A percentile compares a stretch with the other conserved stretches of the same genome.
Evolutionary conservation across 2,113 vertebrate genomes (phyloP).

Genomic region (Benitochromis conjunctus): DNA sequence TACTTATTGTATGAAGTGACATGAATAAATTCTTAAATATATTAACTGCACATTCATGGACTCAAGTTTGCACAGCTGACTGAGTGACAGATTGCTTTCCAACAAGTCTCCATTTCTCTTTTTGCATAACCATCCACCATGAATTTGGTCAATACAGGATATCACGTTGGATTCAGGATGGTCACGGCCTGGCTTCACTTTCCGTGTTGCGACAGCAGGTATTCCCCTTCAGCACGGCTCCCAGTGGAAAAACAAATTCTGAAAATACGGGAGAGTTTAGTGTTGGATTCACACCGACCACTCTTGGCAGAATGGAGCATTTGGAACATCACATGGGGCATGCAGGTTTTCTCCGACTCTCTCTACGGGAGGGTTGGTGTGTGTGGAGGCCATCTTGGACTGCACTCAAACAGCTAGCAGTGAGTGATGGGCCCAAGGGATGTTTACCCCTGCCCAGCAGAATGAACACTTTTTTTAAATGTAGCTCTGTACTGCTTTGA

Average conservation of each 20-base stretch:
- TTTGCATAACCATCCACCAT: background rate
- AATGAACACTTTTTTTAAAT: conserved; percentile 15
- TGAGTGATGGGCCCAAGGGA: conserved; percentile 52
- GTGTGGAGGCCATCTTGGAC: conserved; percentile 35
- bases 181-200: background rate
- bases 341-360: conserved; percentile 23
- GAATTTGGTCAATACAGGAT: background rate
- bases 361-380: background rate
- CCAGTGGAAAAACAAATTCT: background rate
- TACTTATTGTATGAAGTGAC: background rate
- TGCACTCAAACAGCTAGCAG: conserved; percentile 40
- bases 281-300: conserved; percentile 9
- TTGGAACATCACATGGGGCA: conserved; percentile 21
- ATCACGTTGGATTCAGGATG: conserved; percentile 1
- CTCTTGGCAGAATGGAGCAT: conserved; percentile 31
- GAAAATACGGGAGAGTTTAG: conserved; percentile 23
- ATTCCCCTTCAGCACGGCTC: background rate
- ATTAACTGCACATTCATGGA: background rate
- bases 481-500: background rate
- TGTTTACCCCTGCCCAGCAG: conserved; percentile 31
- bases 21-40: background rate
- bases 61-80: background rate
- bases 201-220: conserved; percentile 14
- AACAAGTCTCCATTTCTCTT: background rate
- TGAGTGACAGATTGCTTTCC: background rate